Evolutionary conservation across 2,888 invertebrate genomes (phyloP), one percentile per base, ranked within the genome.

Genomic region (Hipparchia sbordonii): DNA sequence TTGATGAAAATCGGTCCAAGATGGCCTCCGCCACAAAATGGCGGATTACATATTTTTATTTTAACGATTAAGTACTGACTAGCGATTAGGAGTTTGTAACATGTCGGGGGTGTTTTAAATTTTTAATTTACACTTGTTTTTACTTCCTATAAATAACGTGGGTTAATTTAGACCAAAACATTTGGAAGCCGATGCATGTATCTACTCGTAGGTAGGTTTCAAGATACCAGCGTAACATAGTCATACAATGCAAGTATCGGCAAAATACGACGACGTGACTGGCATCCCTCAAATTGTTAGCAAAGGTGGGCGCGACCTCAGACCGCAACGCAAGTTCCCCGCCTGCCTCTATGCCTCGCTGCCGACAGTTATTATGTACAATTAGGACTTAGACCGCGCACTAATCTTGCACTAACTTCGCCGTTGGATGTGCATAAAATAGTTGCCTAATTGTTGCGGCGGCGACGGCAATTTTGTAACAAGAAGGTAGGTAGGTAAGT

Each of bases 371-470:
- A 91, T 90, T 92, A 89, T 89, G 89, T 82, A 83, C 89, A 90
- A 92, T 91, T 92, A 91, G 85, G 84, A 85, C 87, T 86, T 84
- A 86, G 85, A 87, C 84, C 84, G 85, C 85, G 84, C 83, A 84
- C 89, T 90, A 91, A 91, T 90, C 88, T 89, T 87, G 83, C 79
- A 77, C 83, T 79, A 88, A 89, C 83, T 91, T 86, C 74, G 76
- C 74, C 80, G 80, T 77, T 70, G 76, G 80, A 80, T 83, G 80
- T 81, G 82, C 79, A 79, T 80, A 79, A 83, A 87, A 87, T 87
- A 85, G 86, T 86, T 79, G 78, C 80, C 79, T 84, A 84, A 86
- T 84, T 85, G 79, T 97, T 97, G 8, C 97, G 97, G 86, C 95
- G 56, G 67, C 59, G 63, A 63, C 62, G 52, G 63, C 70, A 52